A percentile compares a stretch with the other conserved stretches of the same genome.
phyloP scores from a whole-genome alignment of 1,140 invertebrate genomes.

The Brachionus calyciflorus region DNA sequence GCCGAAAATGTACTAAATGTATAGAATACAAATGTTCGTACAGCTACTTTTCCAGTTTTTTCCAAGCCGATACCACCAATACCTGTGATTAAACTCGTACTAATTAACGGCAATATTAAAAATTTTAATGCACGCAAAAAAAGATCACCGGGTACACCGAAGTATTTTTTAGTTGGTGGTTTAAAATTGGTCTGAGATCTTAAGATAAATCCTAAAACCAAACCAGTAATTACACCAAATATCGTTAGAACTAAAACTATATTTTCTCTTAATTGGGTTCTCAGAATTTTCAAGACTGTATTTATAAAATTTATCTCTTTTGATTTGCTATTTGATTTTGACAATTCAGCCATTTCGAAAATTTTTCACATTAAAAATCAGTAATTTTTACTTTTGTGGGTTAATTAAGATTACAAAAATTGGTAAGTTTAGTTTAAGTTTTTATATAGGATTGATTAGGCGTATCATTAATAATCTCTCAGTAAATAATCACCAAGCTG shows the following conservation, averaged over 20 bases:
- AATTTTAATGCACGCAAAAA: conserved; percentile 64
- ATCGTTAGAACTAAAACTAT: conserved; percentile 54
- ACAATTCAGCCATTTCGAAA: too few species aligned
- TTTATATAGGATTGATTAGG: too few species aligned
- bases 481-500: too few species aligned
- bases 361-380: too few species aligned
- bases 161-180: background rate
- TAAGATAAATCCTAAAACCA: conserved; percentile 54
- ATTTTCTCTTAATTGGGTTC: conserved; percentile 1
- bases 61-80: conserved; percentile 55
- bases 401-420: too few species aligned
- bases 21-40: conserved; percentile 62
- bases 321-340: too few species aligned
- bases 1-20: conserved; percentile 61
- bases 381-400: too few species aligned
- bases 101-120: conserved; percentile 63
- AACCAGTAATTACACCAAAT: conserved; percentile 54
- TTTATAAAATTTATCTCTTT: too few species aligned
- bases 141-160: conserved; percentile 62
- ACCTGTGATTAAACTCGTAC: conserved; percentile 61
- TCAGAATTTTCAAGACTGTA: background rate
- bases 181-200: conserved; percentile 47
- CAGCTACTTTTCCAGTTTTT: conserved; percentile 59
- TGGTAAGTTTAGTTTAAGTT: too few species aligned
- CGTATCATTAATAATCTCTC: too few species aligned